Evolutionary conservation across 2,113 vertebrate genomes (phyloP).

Genomic region (Coptodon rendalli): DNA sequence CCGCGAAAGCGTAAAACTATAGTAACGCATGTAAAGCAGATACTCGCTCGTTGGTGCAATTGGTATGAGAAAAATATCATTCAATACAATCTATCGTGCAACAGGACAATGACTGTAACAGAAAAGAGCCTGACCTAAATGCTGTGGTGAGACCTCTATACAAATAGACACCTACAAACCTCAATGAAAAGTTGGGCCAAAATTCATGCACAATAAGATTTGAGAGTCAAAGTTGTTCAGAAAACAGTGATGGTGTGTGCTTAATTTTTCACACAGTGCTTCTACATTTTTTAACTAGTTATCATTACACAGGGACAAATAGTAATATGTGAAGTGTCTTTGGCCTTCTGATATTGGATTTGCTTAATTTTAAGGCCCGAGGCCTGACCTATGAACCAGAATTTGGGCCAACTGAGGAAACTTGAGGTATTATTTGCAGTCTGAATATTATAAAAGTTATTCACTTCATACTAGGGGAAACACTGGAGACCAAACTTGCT

Average conservation of each 20-base stretch:
- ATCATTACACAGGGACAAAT: rapidly evolving
- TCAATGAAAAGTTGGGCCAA: neutral
- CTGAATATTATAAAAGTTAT: neutral
- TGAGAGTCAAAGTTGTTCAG: neutral
- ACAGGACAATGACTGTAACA: neutral
- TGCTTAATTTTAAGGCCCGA: rapidly evolving
- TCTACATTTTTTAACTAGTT: neutral
- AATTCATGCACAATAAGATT: neutral
- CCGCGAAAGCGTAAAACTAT: neutral
- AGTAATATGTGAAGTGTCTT: neutral
- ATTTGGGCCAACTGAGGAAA: neutral
- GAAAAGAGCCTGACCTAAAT: neutral
- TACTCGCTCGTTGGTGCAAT: neutral
- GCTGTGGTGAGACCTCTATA: neutral
- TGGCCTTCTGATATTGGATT: neutral
- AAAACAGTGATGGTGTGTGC: neutral
- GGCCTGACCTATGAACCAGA: rapidly evolving
- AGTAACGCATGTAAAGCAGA: rapidly evolving
- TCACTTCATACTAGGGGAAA: neutral
- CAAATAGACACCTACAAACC: neutral
- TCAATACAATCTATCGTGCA: neutral
- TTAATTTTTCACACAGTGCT: neutral
- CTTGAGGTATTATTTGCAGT: neutral
- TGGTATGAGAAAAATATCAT: neutral
- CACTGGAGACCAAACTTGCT: neutral